Evolutionary conservation across 64 coral and sea anemone genomes (phyloP), one percentile per base, ranked within the genome.

Genomic region (Pocillopora verrucosa): DNA sequence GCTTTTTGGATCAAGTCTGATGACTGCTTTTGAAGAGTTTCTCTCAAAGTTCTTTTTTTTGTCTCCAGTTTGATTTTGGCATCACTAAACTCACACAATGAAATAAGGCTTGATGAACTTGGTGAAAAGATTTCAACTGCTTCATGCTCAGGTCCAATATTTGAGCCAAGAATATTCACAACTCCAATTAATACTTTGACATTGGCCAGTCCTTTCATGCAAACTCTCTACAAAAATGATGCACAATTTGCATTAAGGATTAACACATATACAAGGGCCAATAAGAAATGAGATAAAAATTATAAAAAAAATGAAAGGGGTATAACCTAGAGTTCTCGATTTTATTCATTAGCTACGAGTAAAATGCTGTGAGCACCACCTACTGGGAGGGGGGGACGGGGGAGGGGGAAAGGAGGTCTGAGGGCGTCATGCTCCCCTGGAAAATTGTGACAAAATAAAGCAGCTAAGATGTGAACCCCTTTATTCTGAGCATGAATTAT

Each of bases 61-160:
- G 9, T 65, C 3, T 19, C 56, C 3, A 11, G 16, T 65, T 14
- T 16, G 19, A 7, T n/a, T 41, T 85, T 57, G 24, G 17, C 57
- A 30, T 61, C 24, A 58, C 56, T 91, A 58, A 72, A 77, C 22
- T 91, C 89, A 16, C 60, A 84, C 10, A 91, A 19, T 41, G 79
- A 62, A 17, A 85, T 14, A 22, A 91, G 58, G 38, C 89, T 91
- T 62, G 79, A 84, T 56, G 36, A 76, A 63, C 74, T 84, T 17
- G 80, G 70, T 1, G 80, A 91, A 74, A 91, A 91, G 15, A 91
- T 72, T 70, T 85, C 12, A 15, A 85, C 82, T 72, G 65, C 36
- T 3, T 72, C 82, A 58, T 72, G 36, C 7, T 65, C 61, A 85
- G 82, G 65, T 85, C n/a, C 45, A 41, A 85, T 56, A 38, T 72